Conservation (phyloP, 2,888 invertebrate species). For the Tipula confusa region DNA sequence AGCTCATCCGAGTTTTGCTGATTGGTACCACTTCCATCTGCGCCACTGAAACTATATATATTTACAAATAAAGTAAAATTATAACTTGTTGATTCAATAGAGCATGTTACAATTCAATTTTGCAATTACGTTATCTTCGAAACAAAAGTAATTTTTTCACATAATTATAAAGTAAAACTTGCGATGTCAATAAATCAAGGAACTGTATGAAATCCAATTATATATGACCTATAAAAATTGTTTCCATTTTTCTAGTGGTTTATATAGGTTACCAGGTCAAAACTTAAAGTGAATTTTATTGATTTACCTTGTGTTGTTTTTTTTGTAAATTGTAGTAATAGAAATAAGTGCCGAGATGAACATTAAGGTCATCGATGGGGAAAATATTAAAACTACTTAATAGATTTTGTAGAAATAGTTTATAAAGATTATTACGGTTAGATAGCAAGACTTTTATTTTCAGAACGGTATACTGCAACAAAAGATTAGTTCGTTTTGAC, state of each 20-base stretch:
- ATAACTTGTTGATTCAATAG: not conserved
- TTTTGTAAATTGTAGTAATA: not conserved
- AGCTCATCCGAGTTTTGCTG: not conserved
- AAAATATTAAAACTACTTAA: no score
- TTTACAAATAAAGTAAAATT: not conserved
- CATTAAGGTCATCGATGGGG: not conserved
- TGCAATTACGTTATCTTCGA: not conserved
- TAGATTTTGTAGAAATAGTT: no score
- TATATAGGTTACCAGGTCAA: conserved; percentile 27
- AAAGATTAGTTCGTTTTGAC: no score
- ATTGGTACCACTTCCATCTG: not conserved
- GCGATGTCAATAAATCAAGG: not conserved
- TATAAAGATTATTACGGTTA: no score
- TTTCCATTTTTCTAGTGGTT: not conserved
- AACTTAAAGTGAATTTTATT: not conserved
- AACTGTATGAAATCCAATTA: not conserved
- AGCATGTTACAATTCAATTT: not conserved
- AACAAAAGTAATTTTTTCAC: not conserved
- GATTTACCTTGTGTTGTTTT: not conserved
- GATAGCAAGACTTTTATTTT: no score
- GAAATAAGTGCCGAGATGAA: not conserved
- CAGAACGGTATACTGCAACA: no score
- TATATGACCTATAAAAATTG: not conserved
- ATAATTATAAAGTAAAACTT: not conserved
- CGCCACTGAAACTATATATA: not conserved